Conservation (phyloP, 2,888 invertebrate species). For the Xanthorhoe spadicearia region DNA sequence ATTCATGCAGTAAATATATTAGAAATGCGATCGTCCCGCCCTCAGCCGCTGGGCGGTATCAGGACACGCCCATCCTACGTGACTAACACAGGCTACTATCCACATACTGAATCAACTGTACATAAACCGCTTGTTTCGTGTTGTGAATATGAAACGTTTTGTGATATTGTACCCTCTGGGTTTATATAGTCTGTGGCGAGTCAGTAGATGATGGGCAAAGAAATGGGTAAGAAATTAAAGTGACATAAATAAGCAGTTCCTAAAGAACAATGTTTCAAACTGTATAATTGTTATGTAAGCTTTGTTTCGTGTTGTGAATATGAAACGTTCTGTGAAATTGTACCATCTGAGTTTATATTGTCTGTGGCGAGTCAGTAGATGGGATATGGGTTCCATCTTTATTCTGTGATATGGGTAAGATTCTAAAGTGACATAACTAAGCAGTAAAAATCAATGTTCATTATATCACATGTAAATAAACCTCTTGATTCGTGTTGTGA, state of each 20-base stretch:
- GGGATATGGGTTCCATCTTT: no score
- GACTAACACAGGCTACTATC: constrained; percentile 35
- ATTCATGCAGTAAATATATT: constrained; percentile 53
- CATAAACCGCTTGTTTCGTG: constrained; percentile 46
- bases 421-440: no score
- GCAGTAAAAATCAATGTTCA: no score
- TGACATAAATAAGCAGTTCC: no score
- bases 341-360: neutral
- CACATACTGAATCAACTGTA: constrained; percentile 44
- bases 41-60: constrained; percentile 72
- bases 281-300: no score
- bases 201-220: neutral
- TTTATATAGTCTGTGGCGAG: neutral
- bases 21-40: constrained; percentile 59
- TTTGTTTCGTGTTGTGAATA: no score
- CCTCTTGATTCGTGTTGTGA: no score
- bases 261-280: no score
- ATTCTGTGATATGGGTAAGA: no score
- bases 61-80: constrained; percentile 74
- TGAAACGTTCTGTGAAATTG: no score
- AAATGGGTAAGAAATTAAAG: neutral
- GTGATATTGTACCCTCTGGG: constrained; percentile 13
- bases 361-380: neutral
- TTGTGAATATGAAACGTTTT: constrained; percentile 41
- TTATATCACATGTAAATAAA: no score